These are phyloP conservation scores for Platerodrilus igneus DNA, from an alignment of 2,888 invertebrate genomes.

Conservation along the genomic window DNA sequence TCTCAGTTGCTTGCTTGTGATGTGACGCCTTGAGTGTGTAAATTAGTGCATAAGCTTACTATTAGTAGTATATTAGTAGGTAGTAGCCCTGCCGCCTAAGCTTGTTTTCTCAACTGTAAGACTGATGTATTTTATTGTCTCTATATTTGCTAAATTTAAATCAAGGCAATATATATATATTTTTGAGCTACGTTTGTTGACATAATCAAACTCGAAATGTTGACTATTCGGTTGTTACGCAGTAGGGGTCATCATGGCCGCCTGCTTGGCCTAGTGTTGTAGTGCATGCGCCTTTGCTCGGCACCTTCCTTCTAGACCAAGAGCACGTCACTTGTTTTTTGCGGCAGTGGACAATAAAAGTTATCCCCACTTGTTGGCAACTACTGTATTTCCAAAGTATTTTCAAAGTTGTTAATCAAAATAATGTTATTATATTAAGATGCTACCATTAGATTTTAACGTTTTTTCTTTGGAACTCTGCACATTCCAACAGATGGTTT, in stretches of 20 bases:
- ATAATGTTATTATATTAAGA: conserved; percentile 42
- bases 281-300: conserved; percentile 27
- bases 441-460: conserved; percentile 31
- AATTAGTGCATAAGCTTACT: no score
- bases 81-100: conserved; percentile 34
- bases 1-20: conserved; percentile 42
- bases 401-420: conserved; percentile 49
- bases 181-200: conserved; percentile 48
- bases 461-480: conserved; percentile 41
- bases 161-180: conserved; percentile 50
- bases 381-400: conserved; percentile 40
- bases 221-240: conserved; percentile 31
- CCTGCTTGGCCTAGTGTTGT: conserved; percentile 29
- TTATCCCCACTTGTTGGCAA: conserved; percentile 45
- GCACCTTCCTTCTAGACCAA: conserved; percentile 32
- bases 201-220: conserved; percentile 29
- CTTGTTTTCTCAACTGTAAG: conserved; percentile 45
- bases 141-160: conserved; percentile 44
- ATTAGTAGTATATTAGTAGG: conserved; percentile 19
- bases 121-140: conserved; percentile 43
- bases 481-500: conserved; percentile 44
- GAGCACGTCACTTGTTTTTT: conserved; percentile 42
- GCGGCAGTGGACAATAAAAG: conserved; percentile 46
- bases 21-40: conserved; percentile 32
- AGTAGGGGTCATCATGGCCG: conserved; percentile 26